phyloP scores from a whole-genome alignment of 2,797 vertebrate species.

The Cyprinodon diabolis region DNA sequence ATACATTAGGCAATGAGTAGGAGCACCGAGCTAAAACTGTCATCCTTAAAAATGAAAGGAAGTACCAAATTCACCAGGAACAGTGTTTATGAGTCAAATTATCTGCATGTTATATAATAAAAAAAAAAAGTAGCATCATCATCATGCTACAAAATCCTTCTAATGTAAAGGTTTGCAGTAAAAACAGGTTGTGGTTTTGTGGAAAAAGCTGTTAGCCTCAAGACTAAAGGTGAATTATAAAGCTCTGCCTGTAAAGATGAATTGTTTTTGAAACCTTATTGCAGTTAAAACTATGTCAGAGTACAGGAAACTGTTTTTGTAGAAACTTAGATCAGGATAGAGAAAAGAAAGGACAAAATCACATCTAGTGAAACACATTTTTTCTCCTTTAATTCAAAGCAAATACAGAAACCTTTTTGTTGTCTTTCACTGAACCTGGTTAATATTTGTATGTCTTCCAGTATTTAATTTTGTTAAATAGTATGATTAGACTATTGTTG shows the following conservation, averaged over 20 bases:
- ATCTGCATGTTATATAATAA: neutral
- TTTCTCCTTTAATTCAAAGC: too few relatives aligned
- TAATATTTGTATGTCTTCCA: neutral
- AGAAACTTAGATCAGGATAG: too few relatives aligned
- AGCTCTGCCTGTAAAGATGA: neutral
- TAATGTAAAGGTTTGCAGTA: neutral
- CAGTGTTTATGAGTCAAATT: neutral
- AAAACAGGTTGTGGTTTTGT: neutral
- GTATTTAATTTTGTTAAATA: neutral
- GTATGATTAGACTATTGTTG: neutral
- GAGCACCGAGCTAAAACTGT: neutral
- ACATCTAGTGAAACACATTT: too few relatives aligned
- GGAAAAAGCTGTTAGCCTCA: neutral
- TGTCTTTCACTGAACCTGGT: neutral
- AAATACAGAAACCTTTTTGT: too few relatives aligned
- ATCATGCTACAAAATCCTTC: neutral
- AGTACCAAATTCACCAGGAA: too few relatives aligned
- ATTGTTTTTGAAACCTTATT: too few relatives aligned
- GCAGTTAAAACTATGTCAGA: neutral
- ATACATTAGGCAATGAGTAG: neutral
- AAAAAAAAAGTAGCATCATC: neutral
- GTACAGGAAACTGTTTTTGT: neutral
- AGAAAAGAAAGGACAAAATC: neutral
- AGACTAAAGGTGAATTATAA: neutral
- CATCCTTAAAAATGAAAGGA: neutral